Evolutionary conservation across 2,797 vertebrate species (phyloP), one percentile per base, ranked within the genome.

Genomic region (Cryptoprocta ferox): DNA sequence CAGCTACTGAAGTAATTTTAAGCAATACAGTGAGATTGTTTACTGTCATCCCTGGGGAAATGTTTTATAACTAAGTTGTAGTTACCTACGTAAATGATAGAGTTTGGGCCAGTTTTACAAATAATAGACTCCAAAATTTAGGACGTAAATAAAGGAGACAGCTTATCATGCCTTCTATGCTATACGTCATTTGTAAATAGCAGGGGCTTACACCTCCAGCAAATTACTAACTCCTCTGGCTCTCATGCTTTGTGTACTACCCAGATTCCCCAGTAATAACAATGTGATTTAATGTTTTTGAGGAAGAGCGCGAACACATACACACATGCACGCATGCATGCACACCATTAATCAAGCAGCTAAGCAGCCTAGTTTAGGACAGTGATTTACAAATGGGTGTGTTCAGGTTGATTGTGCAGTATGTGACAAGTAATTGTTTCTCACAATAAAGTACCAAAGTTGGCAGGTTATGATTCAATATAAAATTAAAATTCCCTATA

Each of bases 61-160:
- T 63, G 16, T 21, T 78, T 87, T 73, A 75, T 35, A 85, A 94
- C 21, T 75, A 73, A 59, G 15, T 75, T 73, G 32, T n/a, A 42
- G 80, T 21, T 79, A 92, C 45, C 45, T 87, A 68, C 2, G 6
- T 50, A 93, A 96, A 89, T 48, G 37, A 83, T 13, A 94, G n/a
- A 78, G 59, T 83, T 76, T 91, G 75, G 76, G 79, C 45, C 39
- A 56, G 76, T 48, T 79, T 93, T 85, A 92, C 37, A 96, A 79
- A 91, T 37, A 84, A 83, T 24, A 85, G 45, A 80, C 39, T 63
- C 65, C 11, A 35, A 79, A 96, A 90, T n/a, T 87, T 28, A 82
- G 26, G 30, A 53, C 30, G 39, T 70, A 12, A 28, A 53, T 15
- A 63, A 87, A 42, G 42, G 21, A 30, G 61, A 82, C 12, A 28